These are phyloP conservation scores for Aporophyla lueneburgensis DNA, from an alignment of 2,888 invertebrate species.

Conservation along the genomic window DNA sequence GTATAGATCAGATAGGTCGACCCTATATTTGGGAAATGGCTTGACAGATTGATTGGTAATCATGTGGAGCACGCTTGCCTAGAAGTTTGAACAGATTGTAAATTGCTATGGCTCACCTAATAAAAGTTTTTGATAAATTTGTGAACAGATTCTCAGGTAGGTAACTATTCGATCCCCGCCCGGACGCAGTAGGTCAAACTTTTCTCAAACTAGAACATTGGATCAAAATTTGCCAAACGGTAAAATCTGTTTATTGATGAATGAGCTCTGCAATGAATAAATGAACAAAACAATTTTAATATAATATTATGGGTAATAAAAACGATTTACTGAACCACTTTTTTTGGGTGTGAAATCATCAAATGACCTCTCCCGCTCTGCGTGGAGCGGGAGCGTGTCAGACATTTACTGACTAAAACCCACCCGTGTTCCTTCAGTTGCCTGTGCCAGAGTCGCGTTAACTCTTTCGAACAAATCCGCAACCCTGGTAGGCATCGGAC, in stretches of 20 bases:
- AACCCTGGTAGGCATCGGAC: no score
- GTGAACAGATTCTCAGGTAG: not conserved
- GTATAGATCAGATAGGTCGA: no score
- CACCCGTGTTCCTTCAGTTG: no score
- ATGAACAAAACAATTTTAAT: not conserved
- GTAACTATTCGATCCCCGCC: not conserved
- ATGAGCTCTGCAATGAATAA: not conserved
- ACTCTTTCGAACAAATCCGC: no score
- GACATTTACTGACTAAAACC: no score
- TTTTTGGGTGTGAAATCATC: no score
- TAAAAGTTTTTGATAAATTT: conserved; percentile 1
- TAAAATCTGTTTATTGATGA: not conserved
- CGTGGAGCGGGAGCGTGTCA: no score
- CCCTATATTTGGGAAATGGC: no score
- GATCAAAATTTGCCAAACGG: conserved; percentile 34
- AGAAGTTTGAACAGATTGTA: not conserved
- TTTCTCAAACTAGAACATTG: conserved; percentile 24
- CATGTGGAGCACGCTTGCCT: not conserved
- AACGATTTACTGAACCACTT: not conserved
- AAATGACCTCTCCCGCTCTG: no score
- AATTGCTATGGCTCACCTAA: not conserved
- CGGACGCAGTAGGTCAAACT: conserved; percentile 19
- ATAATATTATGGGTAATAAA: not conserved
- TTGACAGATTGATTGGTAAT: no score
- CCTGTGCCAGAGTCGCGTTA: no score